phyloP scores from a whole-genome alignment of 2,888 invertebrate genomes.

The Sminthurinus aureus region DNA sequence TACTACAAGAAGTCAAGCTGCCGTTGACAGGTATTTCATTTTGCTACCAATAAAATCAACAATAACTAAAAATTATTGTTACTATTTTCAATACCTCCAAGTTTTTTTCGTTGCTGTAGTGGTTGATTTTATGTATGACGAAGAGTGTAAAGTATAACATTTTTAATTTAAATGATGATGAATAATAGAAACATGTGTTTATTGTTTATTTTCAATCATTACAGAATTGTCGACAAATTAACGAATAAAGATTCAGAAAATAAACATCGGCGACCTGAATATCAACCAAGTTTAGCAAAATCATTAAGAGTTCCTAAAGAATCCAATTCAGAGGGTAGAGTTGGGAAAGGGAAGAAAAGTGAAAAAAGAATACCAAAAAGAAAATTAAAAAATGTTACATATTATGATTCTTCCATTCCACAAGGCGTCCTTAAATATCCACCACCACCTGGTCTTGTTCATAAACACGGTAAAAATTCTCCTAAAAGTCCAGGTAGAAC shows the following conservation, averaged over 20 bases:
- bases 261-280: conserved; percentile 24
- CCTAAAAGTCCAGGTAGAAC: no score
- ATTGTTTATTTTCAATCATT: neutral
- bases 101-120: neutral
- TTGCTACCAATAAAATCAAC: neutral
- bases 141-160: neutral
- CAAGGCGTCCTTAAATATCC: conserved; percentile 31
- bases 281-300: conserved; percentile 40
- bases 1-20: conserved; percentile 24
- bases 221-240: conserved; percentile 26
- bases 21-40: conserved; percentile 20
- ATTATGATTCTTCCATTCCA: conserved; percentile 35
- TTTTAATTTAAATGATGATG: no score
- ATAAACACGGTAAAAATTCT: conserved; percentile 6
- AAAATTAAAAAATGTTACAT: conserved; percentile 35
- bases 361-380: conserved; percentile 5
- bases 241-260: conserved; percentile 11
- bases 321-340: conserved; percentile 16
- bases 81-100: neutral
- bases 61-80: neutral
- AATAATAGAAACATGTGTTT: no score
- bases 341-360: conserved; percentile 15
- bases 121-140: neutral
- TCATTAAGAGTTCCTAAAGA: conserved; percentile 35
- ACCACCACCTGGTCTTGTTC: conserved; percentile 33